phyloP scores from a whole-genome alignment of 2,888 invertebrate genomes.

The Stenurella melanura region DNA sequence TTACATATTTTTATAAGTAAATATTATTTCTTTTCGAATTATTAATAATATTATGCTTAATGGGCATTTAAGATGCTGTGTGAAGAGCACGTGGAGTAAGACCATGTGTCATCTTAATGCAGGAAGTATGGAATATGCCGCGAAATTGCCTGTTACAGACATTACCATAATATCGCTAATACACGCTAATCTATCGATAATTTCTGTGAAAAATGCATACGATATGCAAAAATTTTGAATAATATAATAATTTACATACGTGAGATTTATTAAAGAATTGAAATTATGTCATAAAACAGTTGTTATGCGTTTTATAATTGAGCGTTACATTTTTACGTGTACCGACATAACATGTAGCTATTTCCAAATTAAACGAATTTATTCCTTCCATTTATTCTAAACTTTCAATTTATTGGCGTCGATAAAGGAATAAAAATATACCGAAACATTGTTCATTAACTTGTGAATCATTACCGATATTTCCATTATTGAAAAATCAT shows the following conservation, averaged over 20 bases:
- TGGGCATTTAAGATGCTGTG: not conserved
- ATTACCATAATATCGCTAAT: conserved; percentile 4
- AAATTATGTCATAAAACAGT: not conserved
- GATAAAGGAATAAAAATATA: too few relatives aligned
- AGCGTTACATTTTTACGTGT: too few relatives aligned
- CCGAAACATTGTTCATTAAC: too few relatives aligned
- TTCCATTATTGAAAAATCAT: too few relatives aligned
- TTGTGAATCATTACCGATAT: too few relatives aligned
- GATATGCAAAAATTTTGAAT: conserved; percentile 1
- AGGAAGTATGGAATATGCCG: conserved; percentile 16
- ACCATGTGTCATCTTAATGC: conserved; percentile 10
- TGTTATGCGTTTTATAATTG: not conserved
- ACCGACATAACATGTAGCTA: too few relatives aligned
- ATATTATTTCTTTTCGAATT: too few relatives aligned
- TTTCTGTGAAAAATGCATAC: conserved; percentile 16
- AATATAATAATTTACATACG: not conserved
- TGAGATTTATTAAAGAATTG: not conserved
- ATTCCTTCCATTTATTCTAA: too few relatives aligned
- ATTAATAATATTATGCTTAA: not conserved
- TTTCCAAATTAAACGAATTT: too few relatives aligned
- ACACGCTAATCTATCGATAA: conserved; percentile 20
- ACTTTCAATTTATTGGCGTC: too few relatives aligned
- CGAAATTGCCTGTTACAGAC: conserved; percentile 10
- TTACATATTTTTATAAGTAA: too few relatives aligned
- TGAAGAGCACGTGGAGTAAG: conserved; percentile 2